Evolutionary conservation across 2,797 vertebrate species (phyloP), one percentile per base, ranked within the genome.

Genomic region (Ispidina lecontei): DNA sequence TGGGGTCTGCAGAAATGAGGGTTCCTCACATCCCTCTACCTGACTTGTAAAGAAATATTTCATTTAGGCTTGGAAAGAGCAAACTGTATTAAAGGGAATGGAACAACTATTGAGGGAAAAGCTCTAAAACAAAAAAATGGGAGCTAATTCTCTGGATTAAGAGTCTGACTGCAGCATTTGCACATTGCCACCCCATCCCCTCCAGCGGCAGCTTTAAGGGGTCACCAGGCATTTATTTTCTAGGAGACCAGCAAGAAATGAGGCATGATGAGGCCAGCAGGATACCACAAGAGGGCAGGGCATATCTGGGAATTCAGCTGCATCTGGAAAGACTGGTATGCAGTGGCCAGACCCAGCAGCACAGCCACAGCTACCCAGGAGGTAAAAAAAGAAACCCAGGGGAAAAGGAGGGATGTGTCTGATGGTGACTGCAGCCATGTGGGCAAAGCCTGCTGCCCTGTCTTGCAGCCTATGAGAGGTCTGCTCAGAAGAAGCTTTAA

Each of bases 281-380:
- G 39, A 60, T 9, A 16, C 93, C 95, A 73, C 83, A 15, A 94
- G 94, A 81, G 91, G 94, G 95, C 94, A 96, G 91, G 8, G 51
- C 70, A 16, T 9, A 20, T 25, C 79, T 88, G 93, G 64, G 71
- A 86, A 90, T 84, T 23, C 68, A 58, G 35, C 86, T 67, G 75
- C 68, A 52, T 56, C 79, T 63, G 49, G 35, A 26, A 67, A 28
- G 31, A 9, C 7, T 0, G 16, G 7, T 3, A 28, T 0, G 43
- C 23, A 7, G 51, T 10, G 28, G 47, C 3, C 81, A 60, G 39
- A 19, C 3, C 6, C 35, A 26, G 47, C 18, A 16, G 33, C 39
- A 3, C 21, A 29, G 56, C 21, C n/a, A 1, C 28, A 20, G 41
- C 0, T 49, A 59, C 8, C 17, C 1, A 0, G 22, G 23, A 51